Base-by-base conservation (phyloP, 37 sponge, comb jelly and placozoan genomes). In the Petrosia ficiformis region DNA sequence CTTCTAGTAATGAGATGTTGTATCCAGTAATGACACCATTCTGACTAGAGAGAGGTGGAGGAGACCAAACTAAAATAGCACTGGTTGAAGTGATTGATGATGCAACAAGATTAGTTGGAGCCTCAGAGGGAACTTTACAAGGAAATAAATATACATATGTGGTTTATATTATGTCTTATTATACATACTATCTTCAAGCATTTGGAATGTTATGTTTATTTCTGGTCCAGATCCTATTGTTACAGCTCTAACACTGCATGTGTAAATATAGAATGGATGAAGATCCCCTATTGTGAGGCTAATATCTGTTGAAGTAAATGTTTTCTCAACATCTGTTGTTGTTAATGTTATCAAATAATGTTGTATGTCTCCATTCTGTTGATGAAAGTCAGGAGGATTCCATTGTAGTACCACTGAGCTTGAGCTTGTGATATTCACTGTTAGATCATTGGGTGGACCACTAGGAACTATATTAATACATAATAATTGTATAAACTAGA, bases 21-120 rank as follows among this genome's bases (percentile, higher is more conserved):
- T 79, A 79, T 22, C 42, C 25, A 2, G 28, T 43, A 28, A 79
- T 70, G 21, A 59, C 63, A 39, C 80, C 80, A 79, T 79, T 79
- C 26, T 29, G 71, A n/a, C 58, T 32, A 5, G 67, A 59, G 3
- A 28, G 41, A 28, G 34, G 44, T 42, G 80, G 80, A 66, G 77
- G 36, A 66, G 54, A 48, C 77, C 77, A 77, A 1, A n/a, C n/a
- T n/a, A 61, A 6, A n/a, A 26, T 5, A 61, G 63, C 63, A 61
- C 5, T 61, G 5, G 25, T 61, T 26, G 63, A 61, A n/a, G 22
- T 61, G 6, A 26, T n/a, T 61, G 28, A 11, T 26, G 22, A 24
- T n/a, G n/a, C 63, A 10, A 1, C 58, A 44, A 33, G 33, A 73
- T 48, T 33, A 1, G 30, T 25, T 11, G 26, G 37, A 5, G 54